phyloP scores from a whole-genome alignment of 2,888 invertebrate genomes.

The Epiblema foenella region DNA sequence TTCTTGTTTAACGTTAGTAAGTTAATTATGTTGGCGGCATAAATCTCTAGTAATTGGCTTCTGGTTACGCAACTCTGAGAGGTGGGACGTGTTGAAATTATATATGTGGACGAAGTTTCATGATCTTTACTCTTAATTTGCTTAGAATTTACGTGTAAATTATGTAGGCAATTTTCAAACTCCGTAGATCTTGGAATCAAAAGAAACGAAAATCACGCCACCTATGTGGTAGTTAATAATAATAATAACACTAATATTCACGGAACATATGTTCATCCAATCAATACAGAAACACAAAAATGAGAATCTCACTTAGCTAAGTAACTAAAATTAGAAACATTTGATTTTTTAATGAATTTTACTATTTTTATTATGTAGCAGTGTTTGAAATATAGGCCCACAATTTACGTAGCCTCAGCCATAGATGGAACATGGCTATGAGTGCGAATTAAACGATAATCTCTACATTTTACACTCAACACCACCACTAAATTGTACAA shows the following conservation, averaged over 20 bases:
- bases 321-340: no score
- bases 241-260: no score
- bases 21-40: constrained; percentile 84
- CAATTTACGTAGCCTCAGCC: background rate
- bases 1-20: constrained; percentile 59
- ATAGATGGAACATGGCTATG: no score
- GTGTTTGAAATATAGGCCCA: background rate
- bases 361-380: background rate
- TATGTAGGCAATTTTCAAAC: constrained; percentile 41
- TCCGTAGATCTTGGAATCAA: constrained; percentile 1
- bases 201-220: background rate
- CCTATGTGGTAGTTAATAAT: no score
- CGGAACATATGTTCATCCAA: no score
- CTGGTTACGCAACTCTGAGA: constrained; percentile 83
- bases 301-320: no score
- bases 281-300: no score
- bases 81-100: constrained; percentile 83
- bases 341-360: background rate
- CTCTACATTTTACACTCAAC: background rate
- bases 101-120: constrained; percentile 80
- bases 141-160: constrained; percentile 57
- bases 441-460: background rate
- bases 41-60: constrained; percentile 86
- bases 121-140: constrained; percentile 57
- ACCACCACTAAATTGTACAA: constrained; percentile 1